Percentiles rank a stretch among this genome's conserved stretches.
Conservation (phyloP, 92 coral and sea anemone species). For the Blastomussa wellsi region DNA sequence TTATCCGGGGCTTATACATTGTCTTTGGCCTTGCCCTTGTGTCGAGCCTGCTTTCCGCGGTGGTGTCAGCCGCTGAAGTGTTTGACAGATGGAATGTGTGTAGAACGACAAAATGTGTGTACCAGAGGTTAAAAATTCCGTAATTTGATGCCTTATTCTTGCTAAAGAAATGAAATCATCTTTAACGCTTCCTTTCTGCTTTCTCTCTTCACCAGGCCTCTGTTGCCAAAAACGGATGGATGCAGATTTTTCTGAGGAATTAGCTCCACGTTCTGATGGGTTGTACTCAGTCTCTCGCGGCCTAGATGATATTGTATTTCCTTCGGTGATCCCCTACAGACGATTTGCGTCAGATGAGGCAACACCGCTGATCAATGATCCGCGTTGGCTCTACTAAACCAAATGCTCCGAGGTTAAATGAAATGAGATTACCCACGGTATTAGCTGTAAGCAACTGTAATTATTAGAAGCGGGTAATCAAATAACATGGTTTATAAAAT, state of each 20-base stretch:
- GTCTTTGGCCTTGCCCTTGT: conserved; percentile 52
- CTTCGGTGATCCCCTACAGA: conserved; percentile 65
- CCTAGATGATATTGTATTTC: conserved; percentile 58
- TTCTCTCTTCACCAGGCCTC: neutral
- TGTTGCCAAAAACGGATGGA: conserved; percentile 17
- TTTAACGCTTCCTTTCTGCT: neutral
- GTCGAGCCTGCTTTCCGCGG: conserved; percentile 59
- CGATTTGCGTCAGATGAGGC: conserved; percentile 42
- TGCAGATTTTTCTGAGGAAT: conserved; percentile 27
- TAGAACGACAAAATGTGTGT: conserved; percentile 13
- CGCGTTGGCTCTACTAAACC: conserved; percentile 46
- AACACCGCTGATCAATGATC: conserved; percentile 44
- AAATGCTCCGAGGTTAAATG: neutral
- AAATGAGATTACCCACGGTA: too few species aligned
- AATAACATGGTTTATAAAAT: too few species aligned
- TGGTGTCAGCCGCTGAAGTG: conserved; percentile 42
- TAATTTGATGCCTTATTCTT: neutral
- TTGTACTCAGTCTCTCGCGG: conserved; percentile 46
- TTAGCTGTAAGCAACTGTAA: too few species aligned
- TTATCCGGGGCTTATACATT: conserved; percentile 48
- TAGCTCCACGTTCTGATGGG: conserved; percentile 35
- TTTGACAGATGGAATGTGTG: conserved; percentile 25
- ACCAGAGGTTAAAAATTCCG: neutral
- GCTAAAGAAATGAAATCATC: neutral
- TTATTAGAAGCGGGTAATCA: too few species aligned